phyloP scores from a whole-genome alignment of 1,140 invertebrate genomes.

The Leguminivora glycinivorella region DNA sequence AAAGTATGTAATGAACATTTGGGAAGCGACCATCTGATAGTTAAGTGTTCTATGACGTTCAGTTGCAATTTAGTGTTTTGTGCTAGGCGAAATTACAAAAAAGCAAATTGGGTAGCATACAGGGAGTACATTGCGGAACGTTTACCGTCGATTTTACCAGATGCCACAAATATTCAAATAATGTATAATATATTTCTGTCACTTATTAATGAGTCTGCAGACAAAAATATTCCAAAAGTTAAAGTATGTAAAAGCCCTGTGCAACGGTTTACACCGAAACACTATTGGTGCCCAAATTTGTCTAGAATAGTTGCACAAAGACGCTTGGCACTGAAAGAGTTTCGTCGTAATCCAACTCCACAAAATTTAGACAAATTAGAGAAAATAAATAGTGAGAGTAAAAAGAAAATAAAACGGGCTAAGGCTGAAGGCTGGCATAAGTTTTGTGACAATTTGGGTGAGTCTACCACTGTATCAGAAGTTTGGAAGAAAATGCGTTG shows the following conservation, averaged over 20 bases:
- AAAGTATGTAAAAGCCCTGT: constrained; percentile 32
- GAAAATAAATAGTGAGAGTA: constrained; percentile 30
- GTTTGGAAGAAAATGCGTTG: constrained; percentile 41
- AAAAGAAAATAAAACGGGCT: constrained; percentile 36
- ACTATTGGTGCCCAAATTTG: constrained; percentile 41
- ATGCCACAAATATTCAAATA: constrained; percentile 29
- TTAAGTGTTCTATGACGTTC: constrained; percentile 18
- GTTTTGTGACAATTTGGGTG: constrained; percentile 36
- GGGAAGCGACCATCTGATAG: constrained; percentile 41
- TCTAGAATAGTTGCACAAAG: constrained; percentile 42
- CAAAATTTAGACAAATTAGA: constrained; percentile 41
- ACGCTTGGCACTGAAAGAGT: constrained; percentile 40
- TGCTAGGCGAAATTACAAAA: constrained; percentile 36
- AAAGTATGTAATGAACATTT: constrained; percentile 36
- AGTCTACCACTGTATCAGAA: constrained; percentile 29
- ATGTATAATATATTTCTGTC: constrained; percentile 39
- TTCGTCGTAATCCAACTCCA: constrained; percentile 45
- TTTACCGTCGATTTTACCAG: not conserved
- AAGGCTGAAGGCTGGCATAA: constrained; percentile 32
- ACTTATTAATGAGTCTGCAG: constrained; percentile 35
- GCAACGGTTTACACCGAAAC: constrained; percentile 41
- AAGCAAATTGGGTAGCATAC: constrained; percentile 38
- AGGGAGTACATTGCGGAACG: constrained; percentile 9
- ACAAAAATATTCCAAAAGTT: constrained; percentile 39
- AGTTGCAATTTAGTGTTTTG: not conserved